Evolutionary conservation across 2,888 invertebrate species (phyloP).

Genomic region (Volucella zonaria): DNA sequence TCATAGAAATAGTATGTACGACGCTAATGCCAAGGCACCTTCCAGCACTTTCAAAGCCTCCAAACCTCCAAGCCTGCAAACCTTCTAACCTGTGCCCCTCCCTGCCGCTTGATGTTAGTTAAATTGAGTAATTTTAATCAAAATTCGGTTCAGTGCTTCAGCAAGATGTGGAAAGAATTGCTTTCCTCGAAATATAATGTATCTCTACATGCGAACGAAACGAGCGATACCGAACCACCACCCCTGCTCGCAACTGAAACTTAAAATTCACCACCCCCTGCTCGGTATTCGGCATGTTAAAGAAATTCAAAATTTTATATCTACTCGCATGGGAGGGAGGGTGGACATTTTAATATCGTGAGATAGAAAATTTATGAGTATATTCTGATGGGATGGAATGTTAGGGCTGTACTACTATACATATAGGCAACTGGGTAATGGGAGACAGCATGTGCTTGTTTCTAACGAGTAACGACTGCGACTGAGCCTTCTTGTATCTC

Average conservation of each 20-base stretch:
- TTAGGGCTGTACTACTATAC: no score
- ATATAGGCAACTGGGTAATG: conserved; percentile 28
- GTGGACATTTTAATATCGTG: conserved; percentile 56
- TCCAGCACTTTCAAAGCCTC: background rate
- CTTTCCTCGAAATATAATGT: conserved; percentile 18
- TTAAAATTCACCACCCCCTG: background rate
- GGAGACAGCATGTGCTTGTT: conserved; percentile 23
- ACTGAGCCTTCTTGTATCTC: conserved; percentile 18
- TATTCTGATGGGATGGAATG: conserved; percentile 19
- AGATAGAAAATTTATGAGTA: conserved; percentile 59
- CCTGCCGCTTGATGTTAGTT: conserved; percentile 47
- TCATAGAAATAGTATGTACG: background rate
- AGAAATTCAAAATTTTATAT: conserved; percentile 55
- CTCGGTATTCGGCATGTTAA: conserved; percentile 22
- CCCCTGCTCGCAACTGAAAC: no score
- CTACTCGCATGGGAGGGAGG: background rate
- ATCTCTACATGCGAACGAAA: conserved; percentile 7
- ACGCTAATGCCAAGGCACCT: background rate
- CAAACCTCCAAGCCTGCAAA: background rate
- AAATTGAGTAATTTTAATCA: conserved; percentile 68
- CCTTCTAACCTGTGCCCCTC: background rate
- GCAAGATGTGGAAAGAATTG: conserved; percentile 48
- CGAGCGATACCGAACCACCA: background rate
- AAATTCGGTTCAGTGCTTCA: conserved; percentile 62
- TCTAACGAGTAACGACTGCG: conserved; percentile 27